A percentile compares a stretch with the other conserved stretches of the same genome.
These are phyloP conservation scores for Hipposideros armiger DNA, from an alignment of 2,113 vertebrate species.

Conservation along the genomic window DNA sequence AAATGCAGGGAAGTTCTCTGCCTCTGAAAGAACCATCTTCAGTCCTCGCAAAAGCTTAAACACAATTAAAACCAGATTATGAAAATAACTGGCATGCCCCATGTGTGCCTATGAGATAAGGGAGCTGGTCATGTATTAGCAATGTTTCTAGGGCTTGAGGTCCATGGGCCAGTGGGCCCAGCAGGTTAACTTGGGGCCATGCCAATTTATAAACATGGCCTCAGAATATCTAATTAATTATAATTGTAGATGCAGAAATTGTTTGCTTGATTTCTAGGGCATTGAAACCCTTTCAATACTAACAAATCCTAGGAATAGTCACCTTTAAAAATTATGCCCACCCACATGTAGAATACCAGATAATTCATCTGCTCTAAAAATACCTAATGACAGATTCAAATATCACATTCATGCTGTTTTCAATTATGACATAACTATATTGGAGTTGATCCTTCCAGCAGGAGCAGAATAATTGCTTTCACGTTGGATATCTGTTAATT, in stretches of 20 bases:
- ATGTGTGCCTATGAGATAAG: not conserved
- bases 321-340: conserved; percentile 21
- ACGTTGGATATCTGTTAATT: conserved; percentile 22
- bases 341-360: not conserved
- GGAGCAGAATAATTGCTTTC: conserved; percentile 58
- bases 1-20: not conserved
- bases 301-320: not conserved
- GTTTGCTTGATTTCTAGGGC: not conserved
- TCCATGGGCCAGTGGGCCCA: not conserved
- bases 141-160: not conserved
- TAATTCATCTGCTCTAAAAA: conserved; percentile 45
- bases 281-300: conserved; percentile 4
- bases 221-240: not conserved
- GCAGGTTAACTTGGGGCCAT: not conserved
- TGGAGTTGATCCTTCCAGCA: conserved; percentile 34
- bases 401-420: conserved; percentile 63
- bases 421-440: conserved; percentile 26
- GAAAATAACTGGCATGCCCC: not conserved
- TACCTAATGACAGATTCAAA: conserved; percentile 51
- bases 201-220: not conserved
- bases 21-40: not conserved
- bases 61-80: not conserved
- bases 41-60: not conserved
- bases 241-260: not conserved
- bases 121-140: not conserved